phyloP scores from a whole-genome alignment of 2,113 vertebrate species.

The Chamaetylas fuelleborni region DNA sequence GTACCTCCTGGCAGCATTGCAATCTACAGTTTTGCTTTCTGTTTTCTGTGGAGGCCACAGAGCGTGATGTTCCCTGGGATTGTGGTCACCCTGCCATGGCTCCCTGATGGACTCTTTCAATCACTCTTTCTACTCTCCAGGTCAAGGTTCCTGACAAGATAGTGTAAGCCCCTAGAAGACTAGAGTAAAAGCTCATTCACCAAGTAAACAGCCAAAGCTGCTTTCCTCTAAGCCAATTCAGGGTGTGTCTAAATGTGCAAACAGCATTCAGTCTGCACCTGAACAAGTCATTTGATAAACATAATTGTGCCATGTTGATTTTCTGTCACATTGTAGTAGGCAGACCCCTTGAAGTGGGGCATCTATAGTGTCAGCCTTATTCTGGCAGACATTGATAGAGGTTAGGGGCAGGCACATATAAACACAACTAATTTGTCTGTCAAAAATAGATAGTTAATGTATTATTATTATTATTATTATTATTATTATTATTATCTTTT shows the following conservation, averaged over 20 bases:
- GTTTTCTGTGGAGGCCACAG: neutral
- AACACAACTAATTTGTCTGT: neutral
- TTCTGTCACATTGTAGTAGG: neutral
- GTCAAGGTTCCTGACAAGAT: neutral
- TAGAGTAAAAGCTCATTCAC: neutral
- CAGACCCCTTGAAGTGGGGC: neutral
- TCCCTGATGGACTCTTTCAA: neutral
- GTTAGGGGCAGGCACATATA: neutral
- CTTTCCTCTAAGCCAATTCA: neutral
- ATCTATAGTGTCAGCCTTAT: neutral
- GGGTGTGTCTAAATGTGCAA: neutral
- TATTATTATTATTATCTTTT: neutral
- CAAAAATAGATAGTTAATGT: neutral
- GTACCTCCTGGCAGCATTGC: neutral
- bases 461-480: neutral
- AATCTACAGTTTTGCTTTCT: neutral
- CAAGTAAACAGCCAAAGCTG: neutral
- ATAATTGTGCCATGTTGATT: neutral
- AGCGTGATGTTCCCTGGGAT: fast-evolving
- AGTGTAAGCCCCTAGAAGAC: neutral
- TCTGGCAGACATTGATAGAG: neutral
- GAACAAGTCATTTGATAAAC: neutral
- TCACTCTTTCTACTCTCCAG: neutral
- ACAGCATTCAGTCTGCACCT: neutral
- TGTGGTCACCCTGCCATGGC: neutral